Evolutionary conservation across 2,888 invertebrate species (phyloP), one percentile per base, ranked within the genome.

Genomic region (Chironomus tentans): DNA sequence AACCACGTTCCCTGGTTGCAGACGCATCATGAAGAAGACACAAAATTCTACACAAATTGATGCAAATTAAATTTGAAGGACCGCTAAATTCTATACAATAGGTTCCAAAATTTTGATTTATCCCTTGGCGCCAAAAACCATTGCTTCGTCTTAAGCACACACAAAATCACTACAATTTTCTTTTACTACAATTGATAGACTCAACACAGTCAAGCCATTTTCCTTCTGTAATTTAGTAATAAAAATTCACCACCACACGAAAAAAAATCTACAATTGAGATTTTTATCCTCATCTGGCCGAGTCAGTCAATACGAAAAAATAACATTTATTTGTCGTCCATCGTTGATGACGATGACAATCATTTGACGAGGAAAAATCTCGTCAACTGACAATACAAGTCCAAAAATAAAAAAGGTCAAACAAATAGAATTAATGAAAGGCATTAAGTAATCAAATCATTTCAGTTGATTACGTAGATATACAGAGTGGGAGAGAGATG

Each of bases 391-490:
- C 65, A 24, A 21, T 38, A 38, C 38, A 38, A 38, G 38, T 38
- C 7, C 38, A 38, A 7, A 38, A 28, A 28, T 12, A 24, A 65
- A 24, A 65, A 65, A 65, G 65, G 65, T 65, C 65, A 65, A 65
- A 65, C 65, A 65, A 65, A 65, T 65, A 65, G 24, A 65, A 65
- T 65, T 65, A 65, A 65, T 65, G 65, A 24, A 65, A 65, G 18
- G 65, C 65, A 65, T 65, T 65, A 65, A 24, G 65, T 24, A 65
- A 65, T 65, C 65, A 65, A 65, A 65, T 65, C 65, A 65, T 65
- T 65, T 73, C 46, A 68, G 68, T 74, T 74, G 74, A 74, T 74
- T 74, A 74, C 68, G 56, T 56, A 74, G 21, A n/a, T 56, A n/a
- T 15, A 38, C 38, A 38, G 7, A 10, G 38, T 38, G 38, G 38